phyloP scores from a whole-genome alignment of 1,140 invertebrate genomes.

The Gonioctena quinquepunctata region DNA sequence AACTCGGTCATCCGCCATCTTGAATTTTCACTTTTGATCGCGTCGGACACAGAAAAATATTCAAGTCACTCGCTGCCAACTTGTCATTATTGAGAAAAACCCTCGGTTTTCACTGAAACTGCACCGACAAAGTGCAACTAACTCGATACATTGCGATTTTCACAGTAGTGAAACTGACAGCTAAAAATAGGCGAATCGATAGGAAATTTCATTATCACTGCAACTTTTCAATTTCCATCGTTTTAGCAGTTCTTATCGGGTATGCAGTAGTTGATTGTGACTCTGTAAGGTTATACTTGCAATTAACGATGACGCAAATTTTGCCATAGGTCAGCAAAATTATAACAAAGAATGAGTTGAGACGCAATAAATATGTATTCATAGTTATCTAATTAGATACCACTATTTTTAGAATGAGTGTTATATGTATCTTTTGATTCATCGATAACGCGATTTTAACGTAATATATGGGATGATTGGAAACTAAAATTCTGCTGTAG shows the following conservation, averaged over 20 bases:
- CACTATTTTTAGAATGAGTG: no score
- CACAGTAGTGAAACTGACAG: slow-evolving; percentile 38
- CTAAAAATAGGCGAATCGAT: slow-evolving; percentile 50
- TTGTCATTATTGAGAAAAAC: slow-evolving; percentile 6
- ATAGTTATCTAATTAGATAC: background rate
- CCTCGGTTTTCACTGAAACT: slow-evolving; percentile 10
- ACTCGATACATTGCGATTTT: background rate
- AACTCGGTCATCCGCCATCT: slow-evolving; percentile 50
- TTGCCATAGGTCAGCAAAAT: slow-evolving; percentile 15
- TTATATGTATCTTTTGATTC: no score
- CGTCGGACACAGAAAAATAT: slow-evolving; percentile 45
- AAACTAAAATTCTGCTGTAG: no score
- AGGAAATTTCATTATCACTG: slow-evolving; percentile 43
- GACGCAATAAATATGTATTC: background rate
- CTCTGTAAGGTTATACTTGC: background rate
- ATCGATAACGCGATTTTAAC: no score
- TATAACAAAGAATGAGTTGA: background rate
- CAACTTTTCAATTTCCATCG: slow-evolving; percentile 27
- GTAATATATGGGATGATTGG: no score
- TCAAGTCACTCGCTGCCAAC: background rate
- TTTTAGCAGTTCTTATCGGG: background rate
- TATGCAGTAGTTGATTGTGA: slow-evolving; percentile 8
- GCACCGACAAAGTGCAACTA: slow-evolving; percentile 3
- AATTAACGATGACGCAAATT: slow-evolving; percentile 9
- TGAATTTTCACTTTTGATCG: slow-evolving; percentile 56